phyloP scores from a whole-genome alignment of 2,888 invertebrate genomes.

The Lycophotia porphyrea region DNA sequence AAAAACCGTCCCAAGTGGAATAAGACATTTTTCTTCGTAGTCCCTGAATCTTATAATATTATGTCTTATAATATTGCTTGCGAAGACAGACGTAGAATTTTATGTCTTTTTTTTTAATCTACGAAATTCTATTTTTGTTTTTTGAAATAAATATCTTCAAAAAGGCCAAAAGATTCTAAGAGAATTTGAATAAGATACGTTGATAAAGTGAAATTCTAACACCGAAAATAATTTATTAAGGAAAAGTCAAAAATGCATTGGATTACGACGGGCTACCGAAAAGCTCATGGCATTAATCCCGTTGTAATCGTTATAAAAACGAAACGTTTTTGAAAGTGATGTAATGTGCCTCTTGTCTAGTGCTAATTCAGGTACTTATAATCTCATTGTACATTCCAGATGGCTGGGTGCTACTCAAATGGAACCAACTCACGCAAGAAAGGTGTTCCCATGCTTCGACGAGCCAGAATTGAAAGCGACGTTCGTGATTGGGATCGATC shows the following conservation, averaged over 20 bases:
- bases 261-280: background rate
- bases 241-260: background rate
- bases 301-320: background rate
- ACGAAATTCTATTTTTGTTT: background rate
- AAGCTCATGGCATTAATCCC: background rate
- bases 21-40: background rate
- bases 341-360: background rate
- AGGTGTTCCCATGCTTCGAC: constrained; percentile 95
- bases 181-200: background rate
- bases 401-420: constrained; percentile 93
- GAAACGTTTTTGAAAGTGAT: background rate
- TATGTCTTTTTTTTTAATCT: background rate
- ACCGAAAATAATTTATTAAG: background rate
- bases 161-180: background rate
- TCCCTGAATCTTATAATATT: background rate
- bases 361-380: background rate
- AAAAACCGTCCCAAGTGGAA: background rate
- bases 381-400: constrained; percentile 77
- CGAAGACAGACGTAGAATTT: background rate
- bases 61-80: background rate
- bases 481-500: constrained; percentile 84
- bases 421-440: constrained; percentile 92
- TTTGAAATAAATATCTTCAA: background rate
- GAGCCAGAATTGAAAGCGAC: constrained; percentile 89
- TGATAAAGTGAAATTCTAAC: background rate